A percentile compares a stretch with the other conserved stretches of the same genome.
Conservation (phyloP, 2,113 vertebrate genomes). For the Procavia capensis region DNA sequence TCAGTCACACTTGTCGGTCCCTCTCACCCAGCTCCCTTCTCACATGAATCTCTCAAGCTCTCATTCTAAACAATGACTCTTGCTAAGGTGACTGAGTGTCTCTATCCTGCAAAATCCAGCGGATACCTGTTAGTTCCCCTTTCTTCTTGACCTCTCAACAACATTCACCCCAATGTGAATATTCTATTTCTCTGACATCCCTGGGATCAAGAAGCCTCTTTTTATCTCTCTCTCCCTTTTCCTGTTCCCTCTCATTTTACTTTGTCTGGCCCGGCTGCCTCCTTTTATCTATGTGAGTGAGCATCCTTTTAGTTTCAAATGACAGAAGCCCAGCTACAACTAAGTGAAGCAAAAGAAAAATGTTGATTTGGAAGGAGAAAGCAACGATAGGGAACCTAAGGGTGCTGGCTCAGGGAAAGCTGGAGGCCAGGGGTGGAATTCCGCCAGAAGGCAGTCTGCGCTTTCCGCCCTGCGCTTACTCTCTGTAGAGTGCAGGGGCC, state of each 20-base stretch:
- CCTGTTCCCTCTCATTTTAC: not conserved
- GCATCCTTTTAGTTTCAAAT: not conserved
- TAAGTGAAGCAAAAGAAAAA: not conserved
- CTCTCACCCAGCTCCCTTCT: too few species aligned
- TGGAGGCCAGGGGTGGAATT: fast-evolving
- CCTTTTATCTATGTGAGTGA: not conserved
- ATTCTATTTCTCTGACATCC: not conserved
- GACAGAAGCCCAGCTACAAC: not conserved
- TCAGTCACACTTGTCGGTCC: fast-evolving
- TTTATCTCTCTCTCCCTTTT: too few species aligned
- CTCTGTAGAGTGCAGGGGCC: not conserved
- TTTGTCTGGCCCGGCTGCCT: too few species aligned
- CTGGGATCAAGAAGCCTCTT: not conserved
- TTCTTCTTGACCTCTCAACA: not conserved
- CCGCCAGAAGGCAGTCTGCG: not conserved
- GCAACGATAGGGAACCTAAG: fast-evolving
- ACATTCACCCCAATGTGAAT: not conserved
- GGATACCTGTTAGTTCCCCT: too few species aligned
- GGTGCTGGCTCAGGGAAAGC: not conserved
- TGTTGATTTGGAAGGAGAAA: not conserved
- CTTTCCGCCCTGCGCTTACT: not conserved
- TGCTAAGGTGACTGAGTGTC: fast-evolving
- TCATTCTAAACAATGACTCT: not conserved
- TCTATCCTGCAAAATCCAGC: too few species aligned
- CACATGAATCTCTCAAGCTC: too few species aligned